A percentile compares a stretch with the other conserved stretches of the same genome.
phyloP scores from a whole-genome alignment of 1,140 invertebrate species.

The Tetramorium parvispinum region DNA sequence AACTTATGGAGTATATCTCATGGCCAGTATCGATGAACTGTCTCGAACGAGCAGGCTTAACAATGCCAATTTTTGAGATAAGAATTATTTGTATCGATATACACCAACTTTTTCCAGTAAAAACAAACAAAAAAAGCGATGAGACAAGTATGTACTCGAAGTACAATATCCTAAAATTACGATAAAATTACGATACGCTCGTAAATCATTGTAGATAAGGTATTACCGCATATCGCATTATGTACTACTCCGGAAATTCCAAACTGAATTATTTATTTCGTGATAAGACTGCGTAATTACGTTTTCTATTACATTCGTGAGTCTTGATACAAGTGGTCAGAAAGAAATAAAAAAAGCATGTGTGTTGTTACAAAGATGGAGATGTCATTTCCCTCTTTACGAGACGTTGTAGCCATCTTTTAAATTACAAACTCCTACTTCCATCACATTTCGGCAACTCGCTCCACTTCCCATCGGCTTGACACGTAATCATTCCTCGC shows the following conservation, averaged over 20 bases:
- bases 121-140: conserved; percentile 4
- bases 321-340: conserved; percentile 46
- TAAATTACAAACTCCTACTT: neutral
- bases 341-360: conserved; percentile 43
- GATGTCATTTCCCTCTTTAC: neutral
- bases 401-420: neutral
- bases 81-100: conserved; percentile 55
- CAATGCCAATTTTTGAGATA: conserved; percentile 59
- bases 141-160: conserved; percentile 2
- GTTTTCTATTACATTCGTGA: conserved; percentile 51
- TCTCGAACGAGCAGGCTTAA: conserved; percentile 16
- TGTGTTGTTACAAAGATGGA: conserved; percentile 46
- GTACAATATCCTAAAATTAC: conserved; percentile 56
- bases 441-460: conserved; percentile 67
- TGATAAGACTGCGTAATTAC: conserved; percentile 57
- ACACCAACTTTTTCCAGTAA: conserved; percentile 40
- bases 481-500: conserved; percentile 74
- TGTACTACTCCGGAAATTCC: conserved; percentile 34
- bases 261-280: conserved; percentile 56
- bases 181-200: conserved; percentile 10
- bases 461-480: conserved; percentile 78
- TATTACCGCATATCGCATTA: conserved; percentile 38
- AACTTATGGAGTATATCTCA: conserved; percentile 24
- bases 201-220: conserved; percentile 42
- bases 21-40: conserved; percentile 26